Percentiles rank a stretch among this genome's conserved stretches.
These are phyloP conservation scores for Caenorhabditis sp. DNA, from an alignment of 2,888 invertebrate genomes.

Conservation along the genomic window DNA sequence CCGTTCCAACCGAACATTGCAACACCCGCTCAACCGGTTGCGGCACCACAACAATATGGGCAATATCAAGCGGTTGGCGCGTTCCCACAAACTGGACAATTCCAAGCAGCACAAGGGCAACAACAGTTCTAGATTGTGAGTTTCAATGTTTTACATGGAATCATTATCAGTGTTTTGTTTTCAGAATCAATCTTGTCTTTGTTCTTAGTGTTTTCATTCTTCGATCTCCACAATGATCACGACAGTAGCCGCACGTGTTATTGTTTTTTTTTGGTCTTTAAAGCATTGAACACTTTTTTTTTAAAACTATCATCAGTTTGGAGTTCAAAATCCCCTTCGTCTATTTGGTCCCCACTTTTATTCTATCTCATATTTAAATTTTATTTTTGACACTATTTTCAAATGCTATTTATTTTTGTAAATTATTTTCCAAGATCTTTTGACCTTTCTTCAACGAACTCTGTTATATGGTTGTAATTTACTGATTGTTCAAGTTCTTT, in stretches of 20 bases:
- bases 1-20: background rate
- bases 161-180: too few relatives aligned
- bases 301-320: background rate
- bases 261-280: background rate
- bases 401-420: background rate
- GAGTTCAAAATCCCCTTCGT: background rate
- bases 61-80: background rate
- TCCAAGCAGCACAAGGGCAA: conserved; percentile 8
- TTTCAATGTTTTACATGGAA: background rate
- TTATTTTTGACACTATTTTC: background rate
- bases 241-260: conserved; percentile 3
- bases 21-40: background rate
- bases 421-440: background rate
- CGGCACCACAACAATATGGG: background rate
- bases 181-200: background rate
- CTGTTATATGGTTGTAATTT: background rate
- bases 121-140: background rate
- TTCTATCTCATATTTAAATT: background rate
- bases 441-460: background rate
- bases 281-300: background rate
- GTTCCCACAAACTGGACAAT: conserved; percentile 34
- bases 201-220: background rate
- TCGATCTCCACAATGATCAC: conserved; percentile 1
- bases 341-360: background rate
- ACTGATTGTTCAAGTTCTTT: background rate